These are phyloP conservation scores for Congeria kusceri DNA, from an alignment of 2,888 invertebrate species.

Conservation along the genomic window DNA sequence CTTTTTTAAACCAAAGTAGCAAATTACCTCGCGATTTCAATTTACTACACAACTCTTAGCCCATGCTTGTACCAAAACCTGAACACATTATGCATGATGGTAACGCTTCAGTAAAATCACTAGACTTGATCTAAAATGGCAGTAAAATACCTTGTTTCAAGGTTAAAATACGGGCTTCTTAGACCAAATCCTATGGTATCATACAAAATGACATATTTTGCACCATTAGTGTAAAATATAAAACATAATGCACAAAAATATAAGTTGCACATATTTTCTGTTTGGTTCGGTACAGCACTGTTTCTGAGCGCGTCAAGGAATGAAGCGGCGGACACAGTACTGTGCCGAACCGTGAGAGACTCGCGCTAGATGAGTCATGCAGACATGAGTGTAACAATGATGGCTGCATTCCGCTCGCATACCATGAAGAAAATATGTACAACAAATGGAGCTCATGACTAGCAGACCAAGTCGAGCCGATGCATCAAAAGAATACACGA, in stretches of 20 bases:
- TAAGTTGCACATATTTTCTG: conserved; percentile 9
- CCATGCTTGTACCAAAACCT: background rate
- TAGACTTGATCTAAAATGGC: no score
- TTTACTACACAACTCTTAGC: background rate
- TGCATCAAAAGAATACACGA: no score
- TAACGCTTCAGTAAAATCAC: conserved; percentile 2
- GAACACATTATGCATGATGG: conserved; percentile 3
- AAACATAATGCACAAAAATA: conserved; percentile 5
- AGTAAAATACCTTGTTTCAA: no score
- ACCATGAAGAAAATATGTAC: conserved; percentile 10
- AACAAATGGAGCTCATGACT: background rate
- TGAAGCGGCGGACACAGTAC: no score
- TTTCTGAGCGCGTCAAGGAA: background rate
- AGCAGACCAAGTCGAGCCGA: no score
- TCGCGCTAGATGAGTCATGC: background rate
- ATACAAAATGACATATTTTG: conserved; percentile 9
- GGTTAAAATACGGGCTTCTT: no score
- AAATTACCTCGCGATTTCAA: background rate
- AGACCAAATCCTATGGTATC: background rate
- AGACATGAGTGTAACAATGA: background rate
- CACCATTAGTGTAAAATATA: conserved; percentile 5
- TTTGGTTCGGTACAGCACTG: background rate
- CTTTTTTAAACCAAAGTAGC: background rate
- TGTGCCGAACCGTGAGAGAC: no score
- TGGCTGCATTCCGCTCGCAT: background rate